Evolutionary conservation across 2,113 vertebrate species (phyloP).

Genomic region (Bettongia penicillata): DNA sequence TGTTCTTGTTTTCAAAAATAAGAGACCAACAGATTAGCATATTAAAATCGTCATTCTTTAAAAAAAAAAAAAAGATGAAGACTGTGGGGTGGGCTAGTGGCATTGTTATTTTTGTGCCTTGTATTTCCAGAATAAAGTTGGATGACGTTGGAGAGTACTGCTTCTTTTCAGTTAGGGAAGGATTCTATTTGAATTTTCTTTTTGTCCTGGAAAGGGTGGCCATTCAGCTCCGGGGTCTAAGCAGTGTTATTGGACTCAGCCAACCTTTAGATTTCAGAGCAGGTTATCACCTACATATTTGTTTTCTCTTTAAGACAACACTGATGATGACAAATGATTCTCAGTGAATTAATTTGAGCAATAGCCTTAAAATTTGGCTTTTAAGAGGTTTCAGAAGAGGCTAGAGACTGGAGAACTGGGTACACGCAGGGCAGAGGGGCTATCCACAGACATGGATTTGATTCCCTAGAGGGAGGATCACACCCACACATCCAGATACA

Average conservation of each 20-base stretch:
- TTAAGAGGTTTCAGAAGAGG: background rate
- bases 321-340: background rate
- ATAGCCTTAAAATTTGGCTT: background rate
- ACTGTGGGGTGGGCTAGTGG: background rate
- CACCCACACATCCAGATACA: background rate
- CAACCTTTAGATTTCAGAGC: background rate
- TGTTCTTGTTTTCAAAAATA: background rate
- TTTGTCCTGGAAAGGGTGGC: background rate
- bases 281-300: background rate
- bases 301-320: background rate
- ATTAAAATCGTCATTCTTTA: background rate
- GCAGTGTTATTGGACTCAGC: background rate
- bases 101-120: background rate
- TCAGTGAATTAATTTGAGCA: background rate
- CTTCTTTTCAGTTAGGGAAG: background rate
- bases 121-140: slow-evolving; percentile 45
- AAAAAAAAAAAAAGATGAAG: background rate
- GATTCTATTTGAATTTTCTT: background rate
- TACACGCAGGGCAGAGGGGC: background rate
- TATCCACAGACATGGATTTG: background rate
- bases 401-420: background rate
- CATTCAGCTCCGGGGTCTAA: background rate
- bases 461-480: background rate
- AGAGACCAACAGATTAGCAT: background rate
- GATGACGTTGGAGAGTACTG: background rate